A percentile compares a stretch with the other conserved stretches of the same genome.
Conservation (phyloP, 2,888 invertebrate genomes). For the Apotomis turbidana region DNA sequence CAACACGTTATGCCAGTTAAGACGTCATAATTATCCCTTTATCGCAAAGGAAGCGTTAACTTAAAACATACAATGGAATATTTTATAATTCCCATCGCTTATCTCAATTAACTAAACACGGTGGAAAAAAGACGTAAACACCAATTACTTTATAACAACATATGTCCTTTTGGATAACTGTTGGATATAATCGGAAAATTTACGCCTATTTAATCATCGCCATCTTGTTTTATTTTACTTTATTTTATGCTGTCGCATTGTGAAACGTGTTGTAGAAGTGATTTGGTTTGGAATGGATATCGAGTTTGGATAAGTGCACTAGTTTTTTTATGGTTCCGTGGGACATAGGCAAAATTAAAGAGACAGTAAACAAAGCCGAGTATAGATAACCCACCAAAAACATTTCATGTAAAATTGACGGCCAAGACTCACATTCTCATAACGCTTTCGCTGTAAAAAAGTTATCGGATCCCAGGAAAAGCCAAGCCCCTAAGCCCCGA, state of each 20-base stretch:
- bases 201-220: constrained; percentile 57
- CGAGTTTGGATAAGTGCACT: not conserved
- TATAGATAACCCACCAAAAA: too few relatives aligned
- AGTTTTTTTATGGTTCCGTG: constrained; percentile 8
- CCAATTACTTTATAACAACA: not conserved
- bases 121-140: not conserved
- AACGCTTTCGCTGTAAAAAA: too few relatives aligned
- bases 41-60: constrained; percentile 8
- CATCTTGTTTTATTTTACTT: constrained; percentile 43
- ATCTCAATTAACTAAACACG: constrained; percentile 10
- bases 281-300: constrained; percentile 44
- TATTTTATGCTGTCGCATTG: not conserved
- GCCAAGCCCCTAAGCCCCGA: too few relatives aligned
- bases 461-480: too few relatives aligned
- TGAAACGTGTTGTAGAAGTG: constrained; percentile 9
- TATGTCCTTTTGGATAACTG: not conserved
- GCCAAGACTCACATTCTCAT: too few relatives aligned
- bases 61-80: constrained; percentile 17
- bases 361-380: too few relatives aligned
- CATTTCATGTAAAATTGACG: too few relatives aligned
- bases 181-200: constrained; percentile 48
- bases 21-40: constrained; percentile 27
- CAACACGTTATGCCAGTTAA: constrained; percentile 15
- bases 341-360: too few relatives aligned
- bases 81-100: constrained; percentile 22